Evolutionary conservation across 2,113 vertebrate genomes (phyloP), one percentile per base, ranked within the genome.

Genomic region (Thymallus thymallus): DNA sequence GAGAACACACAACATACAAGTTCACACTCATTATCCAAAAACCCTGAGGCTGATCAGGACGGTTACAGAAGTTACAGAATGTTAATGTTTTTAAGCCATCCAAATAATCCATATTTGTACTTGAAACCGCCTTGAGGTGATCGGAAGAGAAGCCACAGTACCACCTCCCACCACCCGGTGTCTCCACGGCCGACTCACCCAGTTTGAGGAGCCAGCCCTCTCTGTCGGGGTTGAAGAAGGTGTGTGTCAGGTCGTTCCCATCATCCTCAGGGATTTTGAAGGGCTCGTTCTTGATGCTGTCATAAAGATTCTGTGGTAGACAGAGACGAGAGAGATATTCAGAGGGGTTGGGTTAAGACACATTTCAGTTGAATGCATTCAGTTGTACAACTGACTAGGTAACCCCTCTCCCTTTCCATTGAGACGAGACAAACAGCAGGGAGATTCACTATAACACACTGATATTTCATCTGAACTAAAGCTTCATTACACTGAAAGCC

Each of bases 251-350:
- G 83, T 97, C 96, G 1, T 96, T 96, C 20, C 97, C 96, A 2
- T 98, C 96, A 0, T 99, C 97, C 84, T 99, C 95, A 0, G 97
- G 97, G 81, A 97, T 97, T 88, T 97, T 97, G 82, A 97, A 96
- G 3, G 96, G 96, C 87, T 97, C 95, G 0, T 96, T 97, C 76
- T 96, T 95, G 83, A 97, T 97, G 84, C 96, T 97, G 73, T 97
- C 96, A 1, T 96, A 96, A 20, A 97, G 92, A 85, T 96, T 97
- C 96, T 97, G 63, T 51, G 48, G 48, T 51, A 1, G 72, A 62
- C n/a, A 77, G 68, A 6, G 5, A 67, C 0, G 16, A 12, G 7
- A 45, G 48, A 23, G 7, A 62, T 9, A 55, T 18, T 58, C 5
- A 55, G 35, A 24, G 1, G 6, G 6, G 46, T 51, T 16, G 35